Base-by-base conservation (phyloP, 2,888 invertebrate species). In the Pollenia angustigena region DNA sequence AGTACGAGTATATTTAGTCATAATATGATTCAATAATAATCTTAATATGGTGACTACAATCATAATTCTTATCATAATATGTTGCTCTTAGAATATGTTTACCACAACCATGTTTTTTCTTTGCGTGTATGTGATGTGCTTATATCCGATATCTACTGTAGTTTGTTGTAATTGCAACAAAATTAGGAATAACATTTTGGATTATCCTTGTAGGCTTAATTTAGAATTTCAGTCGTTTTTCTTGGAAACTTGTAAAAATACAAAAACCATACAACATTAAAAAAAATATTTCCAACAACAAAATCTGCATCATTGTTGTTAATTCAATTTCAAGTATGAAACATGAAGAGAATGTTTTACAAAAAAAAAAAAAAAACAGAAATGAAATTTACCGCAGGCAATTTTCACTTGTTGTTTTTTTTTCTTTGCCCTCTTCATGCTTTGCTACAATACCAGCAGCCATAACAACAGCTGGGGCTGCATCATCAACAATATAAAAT, bases 311-410 rank as follows among this genome's bases (percentile, higher is more conserved):
- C 66, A 81, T 71, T 78, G 76, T 81, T 82, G 82, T 62, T 76
- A 82, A 81, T 85, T 58, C 60, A 74, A 68, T 78, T 85, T 66
- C 72, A 64, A 44, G 14, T 52, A 68, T 48, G 32, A 60, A 71
- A 48, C 44, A 60, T 12, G 42, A 62, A 58, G 52, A 42, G 32
- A 68, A 54, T 32, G 9, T 16, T 44, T 52, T 32, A 11, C 40
- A 72, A 48, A 32, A 56, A 71, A 18, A 40, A 1, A 72, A 48
- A 32, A 56, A 71, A 18, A 40, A 1, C n/a, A 42, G 23, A 68
- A 75, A 69, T 60, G 46, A 68, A 85, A 79, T 18, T 79, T 85
- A 85, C 84, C 84, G 84, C 79, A 85, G 84, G 83, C 83, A 83
- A 56, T 83, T 83, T 64, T 64, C 14, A 32, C 58, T 58, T n/a